Evolutionary conservation across 1,140 invertebrate genomes (phyloP).

Genomic region (Ylistrum balloti): DNA sequence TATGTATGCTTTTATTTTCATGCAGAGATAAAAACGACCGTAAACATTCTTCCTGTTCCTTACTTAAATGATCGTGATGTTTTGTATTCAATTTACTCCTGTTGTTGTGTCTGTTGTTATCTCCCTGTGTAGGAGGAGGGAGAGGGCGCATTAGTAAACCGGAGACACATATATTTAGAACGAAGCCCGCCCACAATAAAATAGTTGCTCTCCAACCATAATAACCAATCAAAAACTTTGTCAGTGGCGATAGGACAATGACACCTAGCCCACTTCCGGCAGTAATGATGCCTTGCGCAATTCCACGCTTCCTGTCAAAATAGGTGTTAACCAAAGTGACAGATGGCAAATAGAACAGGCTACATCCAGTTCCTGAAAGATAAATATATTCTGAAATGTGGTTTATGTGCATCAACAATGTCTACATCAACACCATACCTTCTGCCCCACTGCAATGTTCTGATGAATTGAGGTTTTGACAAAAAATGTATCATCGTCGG

Average conservation of each 20-base stretch:
- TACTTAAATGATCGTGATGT: neutral
- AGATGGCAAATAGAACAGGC: conserved; percentile 97
- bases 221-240: conserved; percentile 85
- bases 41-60: neutral
- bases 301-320: conserved; percentile 96
- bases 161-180: conserved; percentile 95
- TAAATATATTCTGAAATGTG: no score
- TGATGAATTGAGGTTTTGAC: no score
- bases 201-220: conserved; percentile 89
- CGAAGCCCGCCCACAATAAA: conserved; percentile 88
- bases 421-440: no score
- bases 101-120: neutral
- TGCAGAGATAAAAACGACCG: neutral
- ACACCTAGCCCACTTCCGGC: conserved; percentile 96
- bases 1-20: neutral
- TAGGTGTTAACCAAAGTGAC: conserved; percentile 98
- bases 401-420: no score
- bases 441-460: no score
- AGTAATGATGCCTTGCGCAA: conserved; percentile 98
- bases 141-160: conserved; percentile 83
- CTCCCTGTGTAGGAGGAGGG: neutral
- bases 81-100: neutral
- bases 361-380: conserved; percentile 87
- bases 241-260: conserved; percentile 88
- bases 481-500: no score